Evolutionary conservation across 2,797 vertebrate species (phyloP).

Genomic region (Eutrigla gurnardus): DNA sequence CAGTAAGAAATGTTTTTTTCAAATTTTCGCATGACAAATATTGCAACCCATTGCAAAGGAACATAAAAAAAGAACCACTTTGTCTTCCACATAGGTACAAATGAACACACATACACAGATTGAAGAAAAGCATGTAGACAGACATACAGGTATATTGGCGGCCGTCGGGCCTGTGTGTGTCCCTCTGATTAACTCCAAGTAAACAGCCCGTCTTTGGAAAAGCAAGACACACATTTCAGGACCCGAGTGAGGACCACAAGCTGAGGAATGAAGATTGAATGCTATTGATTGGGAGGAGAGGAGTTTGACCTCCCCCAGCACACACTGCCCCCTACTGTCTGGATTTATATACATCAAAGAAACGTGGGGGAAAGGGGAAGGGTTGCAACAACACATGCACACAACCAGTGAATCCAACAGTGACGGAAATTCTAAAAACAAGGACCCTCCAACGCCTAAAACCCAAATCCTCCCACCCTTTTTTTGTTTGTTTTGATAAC

Average conservation of each 20-base stretch:
- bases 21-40: constrained; percentile 80
- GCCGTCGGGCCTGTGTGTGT: constrained; percentile 76
- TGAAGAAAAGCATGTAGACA: constrained; percentile 79
- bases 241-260: constrained; percentile 73
- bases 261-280: constrained; percentile 84
- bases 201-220: constrained; percentile 84
- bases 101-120: constrained; percentile 78
- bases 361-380: constrained; percentile 74
- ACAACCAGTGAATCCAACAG: constrained; percentile 84
- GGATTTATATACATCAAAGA: constrained; percentile 86
- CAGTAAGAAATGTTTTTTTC: constrained; percentile 76
- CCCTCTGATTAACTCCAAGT: constrained; percentile 86
- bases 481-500: constrained; percentile 63
- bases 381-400: constrained; percentile 75
- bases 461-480: constrained; percentile 72
- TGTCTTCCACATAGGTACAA: constrained; percentile 79
- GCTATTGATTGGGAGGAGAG: constrained; percentile 81
- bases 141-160: constrained; percentile 71
- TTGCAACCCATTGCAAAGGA: constrained; percentile 83
- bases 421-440: constrained; percentile 85
- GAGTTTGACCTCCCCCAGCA: constrained; percentile 80
- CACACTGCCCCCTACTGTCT: constrained; percentile 84
- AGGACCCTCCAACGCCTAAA: constrained; percentile 80
- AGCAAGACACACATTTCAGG: constrained; percentile 82
- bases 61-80: constrained; percentile 69